Evolutionary conservation across 2,113 vertebrate species (phyloP), one percentile per base, ranked within the genome.

Genomic region (Lates calcarifer): DNA sequence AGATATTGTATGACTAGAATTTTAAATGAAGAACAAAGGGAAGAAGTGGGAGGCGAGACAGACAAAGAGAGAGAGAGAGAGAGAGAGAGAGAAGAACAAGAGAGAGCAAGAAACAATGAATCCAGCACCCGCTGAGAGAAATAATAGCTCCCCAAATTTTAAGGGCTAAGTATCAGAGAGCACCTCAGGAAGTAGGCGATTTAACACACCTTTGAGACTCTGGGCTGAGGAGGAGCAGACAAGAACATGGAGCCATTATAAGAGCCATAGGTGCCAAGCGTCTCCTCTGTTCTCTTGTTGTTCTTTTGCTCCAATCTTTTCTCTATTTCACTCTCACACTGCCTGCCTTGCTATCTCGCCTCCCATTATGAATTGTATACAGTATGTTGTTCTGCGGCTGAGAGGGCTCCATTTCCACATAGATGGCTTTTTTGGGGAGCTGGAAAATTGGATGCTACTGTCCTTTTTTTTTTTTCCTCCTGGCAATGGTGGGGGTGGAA

Each of bases 321-420:
- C 75, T 79, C 35, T 11, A 7, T 72, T 85, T 74, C 31, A 28
- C 68, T 76, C 51, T 69, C 39, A 66, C 51, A 31, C 41, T 47
- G 43, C 61, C 45, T 75, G 37, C 64, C 57, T 57, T 84, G 39
- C 75, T 56, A 79, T 87, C 81, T 70, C 66, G 11, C 66, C 63
- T 71, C 70, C 73, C 45, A 81, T 84, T 89, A 91, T 83, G 70
- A 85, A 71, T 86, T 70, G 79, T 82, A 83, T 82, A 85, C 84
- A 74, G 70, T 81, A 65, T 83, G 88, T 87, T 89, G 80, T 83
- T 89, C 80, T 79, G 80, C 41, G 18, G 85, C 82, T 72, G 75
- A 76, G 74, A 84, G 85, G 73, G 66, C 78, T 83, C 83, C 85
- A 91, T 94, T 93, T 92, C 92, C 91, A 93, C 90, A 91, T 90